Evolutionary conservation across 2,888 invertebrate genomes (phyloP).

Genomic region (Epinotia ramella): DNA sequence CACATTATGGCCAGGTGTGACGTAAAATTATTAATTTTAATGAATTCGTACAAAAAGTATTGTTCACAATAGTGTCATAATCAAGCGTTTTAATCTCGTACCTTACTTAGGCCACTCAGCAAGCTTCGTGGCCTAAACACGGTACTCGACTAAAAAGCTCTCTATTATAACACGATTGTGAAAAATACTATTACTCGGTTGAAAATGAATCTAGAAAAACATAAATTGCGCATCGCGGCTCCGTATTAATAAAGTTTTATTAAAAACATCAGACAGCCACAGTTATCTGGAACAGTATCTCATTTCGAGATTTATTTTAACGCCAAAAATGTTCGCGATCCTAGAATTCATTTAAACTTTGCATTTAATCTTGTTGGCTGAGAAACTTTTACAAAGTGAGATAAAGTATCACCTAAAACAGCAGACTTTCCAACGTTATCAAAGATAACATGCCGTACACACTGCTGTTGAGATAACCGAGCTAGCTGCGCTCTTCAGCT

Average conservation of each 20-base stretch:
- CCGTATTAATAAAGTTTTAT: conserved; percentile 44
- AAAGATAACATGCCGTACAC: conserved; percentile 64
- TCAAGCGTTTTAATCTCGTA: no score
- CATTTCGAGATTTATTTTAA: conserved; percentile 60
- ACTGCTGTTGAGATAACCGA: conserved; percentile 9
- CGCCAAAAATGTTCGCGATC: conserved; percentile 69
- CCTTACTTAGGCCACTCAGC: no score
- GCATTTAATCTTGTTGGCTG: conserved; percentile 80
- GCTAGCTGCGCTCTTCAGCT: not conserved
- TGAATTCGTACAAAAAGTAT: no score
- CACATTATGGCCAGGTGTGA: no score
- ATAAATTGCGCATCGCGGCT: conserved; percentile 27
- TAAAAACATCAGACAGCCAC: conserved; percentile 46
- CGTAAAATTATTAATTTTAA: no score
- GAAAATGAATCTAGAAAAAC: conserved; percentile 16
- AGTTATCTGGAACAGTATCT: conserved; percentile 52
- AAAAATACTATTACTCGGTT: no score
- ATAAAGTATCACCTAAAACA: conserved; percentile 79
- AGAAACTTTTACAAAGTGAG: conserved; percentile 76
- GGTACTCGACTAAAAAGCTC: no score
- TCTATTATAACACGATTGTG: no score
- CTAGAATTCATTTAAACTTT: conserved; percentile 83
- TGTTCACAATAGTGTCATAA: no score
- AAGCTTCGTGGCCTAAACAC: no score
- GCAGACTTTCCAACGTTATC: conserved; percentile 68